Base-by-base conservation (phyloP, 2,797 vertebrate genomes). In the Setipinna tenuifilis region DNA sequence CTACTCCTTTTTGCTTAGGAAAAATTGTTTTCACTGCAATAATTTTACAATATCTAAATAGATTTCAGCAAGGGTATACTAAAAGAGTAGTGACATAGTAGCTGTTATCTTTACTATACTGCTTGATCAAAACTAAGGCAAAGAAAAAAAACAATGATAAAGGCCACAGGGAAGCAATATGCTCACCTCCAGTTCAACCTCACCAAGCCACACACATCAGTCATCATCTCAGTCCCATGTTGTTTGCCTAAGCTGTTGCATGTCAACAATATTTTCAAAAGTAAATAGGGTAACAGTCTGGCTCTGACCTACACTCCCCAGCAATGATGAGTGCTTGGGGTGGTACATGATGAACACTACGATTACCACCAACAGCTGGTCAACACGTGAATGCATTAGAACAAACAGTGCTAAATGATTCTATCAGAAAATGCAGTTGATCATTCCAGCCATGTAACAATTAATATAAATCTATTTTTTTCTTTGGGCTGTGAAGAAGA, bases 251-350 rank as follows among this genome's bases (percentile, higher is more conserved):
- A 71, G 78, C 68, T 62, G 82, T 48, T 75, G 35, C 41, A 85
- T 83, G 83, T 88, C 71, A 88, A 46, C 89, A 88, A 54, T 71
- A 83, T 44, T 84, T 61, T 62, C 68, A 88, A 71, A 65, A 82
- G 84, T 58, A 87, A 87, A 88, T 89, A 85, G 78, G 82, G 82
- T 88, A 88, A 84, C 81, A 86, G 71, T 71, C 81, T 65, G 25
- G 82, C 81, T 65, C 31, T 83, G 54, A 78, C 82, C 83, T 83
- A 11, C 87, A 88, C 84, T 86, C 84, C 68, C 75, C 84, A 85
- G 83, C 65, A 87, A 75, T 54, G 86, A 86, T 65, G 85, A 25
- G 84, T 82, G 71, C 71, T 78, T 78, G 71, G 35, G 71, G 35
- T 35, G 71, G 71, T 78, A 14, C 35, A 19, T 35, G 41, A 9